Conservation (phyloP, 2,797 vertebrate species). For the Acanthiza pusilla region DNA sequence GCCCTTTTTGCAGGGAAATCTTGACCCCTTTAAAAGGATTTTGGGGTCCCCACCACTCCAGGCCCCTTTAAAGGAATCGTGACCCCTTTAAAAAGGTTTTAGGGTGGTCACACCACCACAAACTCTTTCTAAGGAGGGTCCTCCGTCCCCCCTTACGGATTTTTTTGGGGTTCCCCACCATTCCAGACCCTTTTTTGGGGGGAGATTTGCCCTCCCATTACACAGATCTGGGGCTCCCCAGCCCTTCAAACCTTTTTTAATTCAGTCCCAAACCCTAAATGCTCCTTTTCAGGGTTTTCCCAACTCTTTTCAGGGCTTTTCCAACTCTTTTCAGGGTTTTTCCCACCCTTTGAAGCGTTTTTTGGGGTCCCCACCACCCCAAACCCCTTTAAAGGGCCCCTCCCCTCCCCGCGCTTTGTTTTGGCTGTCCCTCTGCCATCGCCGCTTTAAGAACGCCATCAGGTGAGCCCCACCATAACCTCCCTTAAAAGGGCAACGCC, state of each 20-base stretch:
- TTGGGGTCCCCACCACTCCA: too few relatives aligned
- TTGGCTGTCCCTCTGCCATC: fast-evolving
- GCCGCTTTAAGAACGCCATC: not conserved
- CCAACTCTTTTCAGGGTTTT: not conserved
- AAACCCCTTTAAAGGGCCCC: not conserved
- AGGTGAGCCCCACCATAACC: fast-evolving
- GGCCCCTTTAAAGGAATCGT: not conserved
- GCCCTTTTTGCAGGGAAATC: too few relatives aligned
- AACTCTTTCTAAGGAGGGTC: not conserved
- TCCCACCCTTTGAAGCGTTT: not conserved
- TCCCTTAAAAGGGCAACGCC: not conserved
- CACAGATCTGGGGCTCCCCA: not conserved
- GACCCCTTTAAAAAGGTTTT: not conserved
- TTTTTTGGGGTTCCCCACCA: too few relatives aligned
- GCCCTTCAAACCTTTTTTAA: too few relatives aligned
- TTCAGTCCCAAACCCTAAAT: fast-evolving
- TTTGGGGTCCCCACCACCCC: too few relatives aligned
- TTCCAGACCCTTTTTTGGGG: too few relatives aligned
- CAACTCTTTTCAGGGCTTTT: not conserved
- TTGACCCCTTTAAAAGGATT: too few relatives aligned
- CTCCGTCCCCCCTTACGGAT: too few relatives aligned
- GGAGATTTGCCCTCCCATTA: too few relatives aligned
- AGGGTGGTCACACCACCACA: not conserved
- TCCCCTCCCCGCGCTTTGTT: fast-evolving
- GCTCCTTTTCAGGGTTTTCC: too few relatives aligned